Conservation (phyloP, 2,113 vertebrate species). For the Myotis lucifugus region DNA sequence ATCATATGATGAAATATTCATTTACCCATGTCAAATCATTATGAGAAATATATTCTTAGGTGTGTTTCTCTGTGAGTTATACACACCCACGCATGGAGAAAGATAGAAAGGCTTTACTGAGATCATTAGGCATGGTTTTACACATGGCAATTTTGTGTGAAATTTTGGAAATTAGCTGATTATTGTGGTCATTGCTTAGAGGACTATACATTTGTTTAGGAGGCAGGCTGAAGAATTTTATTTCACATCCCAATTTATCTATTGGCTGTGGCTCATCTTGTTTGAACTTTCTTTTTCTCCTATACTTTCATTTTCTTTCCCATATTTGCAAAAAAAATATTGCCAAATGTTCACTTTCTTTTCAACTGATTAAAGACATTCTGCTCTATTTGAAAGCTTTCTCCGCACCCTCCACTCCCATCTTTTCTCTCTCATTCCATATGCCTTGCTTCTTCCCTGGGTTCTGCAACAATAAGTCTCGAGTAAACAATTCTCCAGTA, state of each 20-base stretch:
- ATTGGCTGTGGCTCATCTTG: neutral
- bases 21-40: neutral
- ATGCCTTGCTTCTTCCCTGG: neutral
- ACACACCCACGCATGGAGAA: neutral
- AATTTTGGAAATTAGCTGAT: neutral
- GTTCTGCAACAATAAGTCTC: neutral
- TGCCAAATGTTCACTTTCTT: neutral
- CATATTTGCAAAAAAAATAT: neutral
- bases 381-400: neutral
- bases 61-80: neutral
- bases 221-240: neutral
- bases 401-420: accelerated
- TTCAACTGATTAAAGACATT: neutral
- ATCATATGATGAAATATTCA: neutral
- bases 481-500: neutral
- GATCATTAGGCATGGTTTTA: neutral
- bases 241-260: neutral
- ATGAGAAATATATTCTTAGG: neutral
- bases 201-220: neutral
- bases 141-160: neutral
- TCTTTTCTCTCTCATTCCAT: neutral
- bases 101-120: neutral
- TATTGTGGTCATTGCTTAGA: neutral
- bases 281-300: neutral
- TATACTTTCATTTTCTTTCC: neutral